Percentiles rank a stretch among this genome's conserved stretches.
Evolutionary conservation across 2,113 vertebrate species (phyloP).

Genomic region (Uria aalge): DNA sequence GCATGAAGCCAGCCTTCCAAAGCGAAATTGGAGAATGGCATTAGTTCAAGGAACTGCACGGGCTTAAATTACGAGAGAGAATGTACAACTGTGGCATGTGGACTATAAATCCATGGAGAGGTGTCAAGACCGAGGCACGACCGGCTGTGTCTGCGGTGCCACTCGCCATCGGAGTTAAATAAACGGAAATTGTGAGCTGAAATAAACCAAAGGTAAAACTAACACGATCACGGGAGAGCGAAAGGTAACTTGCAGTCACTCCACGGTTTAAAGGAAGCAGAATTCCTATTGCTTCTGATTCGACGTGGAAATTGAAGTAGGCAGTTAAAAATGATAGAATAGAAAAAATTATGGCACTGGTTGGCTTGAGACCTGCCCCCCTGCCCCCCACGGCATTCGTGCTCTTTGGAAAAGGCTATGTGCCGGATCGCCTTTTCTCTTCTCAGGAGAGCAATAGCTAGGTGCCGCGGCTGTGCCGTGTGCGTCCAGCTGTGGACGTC

Average conservation of each 20-base stretch:
- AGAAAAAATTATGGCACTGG: background rate
- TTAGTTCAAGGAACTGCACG: background rate
- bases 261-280: background rate
- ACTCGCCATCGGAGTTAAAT: background rate
- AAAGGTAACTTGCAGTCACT: background rate
- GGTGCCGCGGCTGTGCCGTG: background rate
- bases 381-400: background rate
- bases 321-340: background rate
- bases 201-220: background rate
- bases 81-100: slow-evolving; percentile 24
- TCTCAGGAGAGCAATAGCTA: background rate
- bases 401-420: background rate
- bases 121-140: background rate
- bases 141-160: background rate
- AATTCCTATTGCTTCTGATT: background rate
- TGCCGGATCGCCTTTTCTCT: background rate
- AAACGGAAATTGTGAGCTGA: background rate
- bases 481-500: background rate
- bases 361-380: background rate
- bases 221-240: rapidly evolving
- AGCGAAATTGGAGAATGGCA: background rate
- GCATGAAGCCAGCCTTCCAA: background rate
- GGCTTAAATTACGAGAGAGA: background rate
- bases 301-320: background rate
- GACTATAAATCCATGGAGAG: background rate